Evolutionary conservation across 2,113 vertebrate species (phyloP), one percentile per base, ranked within the genome.

Genomic region (Tricholaema leucomelas): DNA sequence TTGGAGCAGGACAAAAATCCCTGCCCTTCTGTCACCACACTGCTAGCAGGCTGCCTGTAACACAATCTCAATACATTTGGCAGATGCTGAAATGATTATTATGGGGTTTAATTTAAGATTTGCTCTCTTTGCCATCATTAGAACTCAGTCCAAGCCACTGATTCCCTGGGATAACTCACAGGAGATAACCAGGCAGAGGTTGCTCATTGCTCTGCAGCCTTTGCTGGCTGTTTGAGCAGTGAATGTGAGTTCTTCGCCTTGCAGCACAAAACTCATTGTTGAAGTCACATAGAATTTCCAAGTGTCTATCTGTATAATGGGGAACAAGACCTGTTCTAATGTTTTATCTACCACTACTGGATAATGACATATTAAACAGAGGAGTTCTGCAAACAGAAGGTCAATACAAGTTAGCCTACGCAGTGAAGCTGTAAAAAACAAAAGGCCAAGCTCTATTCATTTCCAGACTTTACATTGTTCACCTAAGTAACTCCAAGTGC

Each of bases 401-500:
- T 8, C 69, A 21, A 8, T 17, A 7, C 27, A 52, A 1, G 15
- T 15, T 19, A n/a, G 58, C 3, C n/a, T 5, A 28, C 5, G 46
- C 63, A 48, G 20, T 15, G 16, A 67, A 85, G 40, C 0, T 0
- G n/a, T 2, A 27, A 54, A 5, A 55, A 28, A 56, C 40, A 3
- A 46, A 28, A 48, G 31, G 2, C 2, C 5, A 12, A 3, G 38
- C 15, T 33, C 27, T 8, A 2, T 20, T 15, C 2, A 69, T 15
- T 64, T n/a, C 1, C 16, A 38, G 24, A 40, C 55, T 6, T 13
- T 5, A 35, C 42, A 25, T 24, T 1, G 0, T 12, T 19, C 65
- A 9, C 6, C 0, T 9, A 11, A 48, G 14, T 4, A 15, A 36
- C 21, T 44, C 13, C 0, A 6, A 61, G 23, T 4, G 15, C 64